Evolutionary conservation across 2,797 vertebrate species (phyloP).

Genomic region (Sphenopsis melanotis): DNA sequence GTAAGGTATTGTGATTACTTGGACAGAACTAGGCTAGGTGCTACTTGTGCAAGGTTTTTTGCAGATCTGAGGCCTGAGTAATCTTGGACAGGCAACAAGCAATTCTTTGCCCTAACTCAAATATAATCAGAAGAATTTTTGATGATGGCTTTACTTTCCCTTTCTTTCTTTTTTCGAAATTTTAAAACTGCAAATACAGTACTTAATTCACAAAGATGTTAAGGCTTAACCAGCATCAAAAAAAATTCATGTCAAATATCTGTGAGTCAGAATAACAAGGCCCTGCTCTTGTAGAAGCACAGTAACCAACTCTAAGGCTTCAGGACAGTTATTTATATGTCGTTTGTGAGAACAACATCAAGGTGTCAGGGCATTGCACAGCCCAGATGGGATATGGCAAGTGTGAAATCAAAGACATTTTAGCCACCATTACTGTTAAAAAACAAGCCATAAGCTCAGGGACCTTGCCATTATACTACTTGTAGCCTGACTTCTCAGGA

Average conservation of each 20-base stretch:
- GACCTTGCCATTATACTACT: background rate
- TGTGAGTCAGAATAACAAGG: background rate
- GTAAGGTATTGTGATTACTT: background rate
- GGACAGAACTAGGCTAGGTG: background rate
- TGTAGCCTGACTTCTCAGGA: background rate
- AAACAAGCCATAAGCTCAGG: background rate
- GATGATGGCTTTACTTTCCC: background rate
- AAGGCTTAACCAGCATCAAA: background rate
- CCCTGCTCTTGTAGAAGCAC: accelerated
- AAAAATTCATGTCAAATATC: background rate
- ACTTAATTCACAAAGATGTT: background rate
- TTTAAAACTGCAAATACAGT: background rate
- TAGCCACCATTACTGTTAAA: background rate
- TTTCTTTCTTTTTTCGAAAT: background rate
- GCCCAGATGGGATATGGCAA: background rate
- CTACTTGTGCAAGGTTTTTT: background rate
- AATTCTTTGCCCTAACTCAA: background rate
- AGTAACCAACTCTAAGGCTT: background rate
- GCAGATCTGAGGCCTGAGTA: background rate
- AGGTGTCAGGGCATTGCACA: background rate
- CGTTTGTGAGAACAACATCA: background rate
- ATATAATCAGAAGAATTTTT: background rate
- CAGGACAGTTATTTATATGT: background rate
- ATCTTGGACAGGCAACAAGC: background rate
- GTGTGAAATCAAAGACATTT: background rate